Evolutionary conservation across 1,140 invertebrate genomes (phyloP).

Genomic region (Pentalonia nigronervosa): DNA sequence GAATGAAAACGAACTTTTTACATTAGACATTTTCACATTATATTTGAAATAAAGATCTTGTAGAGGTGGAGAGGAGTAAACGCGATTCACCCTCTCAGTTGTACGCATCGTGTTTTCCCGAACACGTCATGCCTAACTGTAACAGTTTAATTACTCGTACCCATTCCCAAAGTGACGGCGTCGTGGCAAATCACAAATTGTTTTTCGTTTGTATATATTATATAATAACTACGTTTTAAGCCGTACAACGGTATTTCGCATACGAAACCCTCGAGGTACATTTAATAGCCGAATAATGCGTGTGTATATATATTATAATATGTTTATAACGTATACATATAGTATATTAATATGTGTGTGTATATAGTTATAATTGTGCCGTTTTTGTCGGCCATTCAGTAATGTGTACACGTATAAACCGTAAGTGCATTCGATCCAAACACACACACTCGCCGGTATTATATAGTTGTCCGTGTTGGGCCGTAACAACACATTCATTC

Average conservation of each 20-base stretch:
- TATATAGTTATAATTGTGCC: neutral
- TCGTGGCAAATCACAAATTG: neutral
- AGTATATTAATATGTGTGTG: too few relatives aligned
- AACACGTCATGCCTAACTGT: neutral
- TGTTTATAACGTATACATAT: neutral
- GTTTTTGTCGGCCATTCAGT: slow-evolving; percentile 5
- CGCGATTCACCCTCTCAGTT: neutral
- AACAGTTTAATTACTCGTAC: neutral
- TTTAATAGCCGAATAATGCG: slow-evolving; percentile 18
- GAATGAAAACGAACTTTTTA: neutral
- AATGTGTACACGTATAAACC: neutral
- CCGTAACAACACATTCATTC: neutral
- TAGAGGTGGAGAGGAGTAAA: too few relatives aligned
- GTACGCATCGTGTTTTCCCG: neutral
- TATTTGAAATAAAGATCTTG: neutral
- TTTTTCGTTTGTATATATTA: neutral
- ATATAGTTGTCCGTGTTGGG: too few relatives aligned
- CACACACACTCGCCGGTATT: too few relatives aligned
- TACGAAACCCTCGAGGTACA: neutral
- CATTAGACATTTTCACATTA: neutral
- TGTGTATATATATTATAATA: neutral
- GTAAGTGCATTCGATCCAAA: neutral
- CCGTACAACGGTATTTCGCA: neutral
- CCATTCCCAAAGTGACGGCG: neutral
- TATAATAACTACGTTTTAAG: neutral